Evolutionary conservation across 30 jellyfish, hydroid and myxozoan species (phyloP).

Genomic region (Turritopsis dohrnii): DNA sequence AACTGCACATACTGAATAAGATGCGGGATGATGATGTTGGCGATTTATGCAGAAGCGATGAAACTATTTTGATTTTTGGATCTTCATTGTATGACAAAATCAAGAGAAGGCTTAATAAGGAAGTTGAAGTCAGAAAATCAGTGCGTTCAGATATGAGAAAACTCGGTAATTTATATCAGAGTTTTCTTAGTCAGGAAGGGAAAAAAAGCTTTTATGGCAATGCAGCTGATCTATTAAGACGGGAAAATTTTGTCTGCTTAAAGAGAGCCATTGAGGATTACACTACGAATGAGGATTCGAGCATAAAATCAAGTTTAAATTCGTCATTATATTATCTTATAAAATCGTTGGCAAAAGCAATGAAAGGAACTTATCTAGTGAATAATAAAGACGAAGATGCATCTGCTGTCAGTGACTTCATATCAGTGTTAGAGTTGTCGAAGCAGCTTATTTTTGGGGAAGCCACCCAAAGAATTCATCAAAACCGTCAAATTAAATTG

Average conservation of each 20-base stretch:
- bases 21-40: background rate
- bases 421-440: background rate
- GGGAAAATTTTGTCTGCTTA: background rate
- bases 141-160: background rate
- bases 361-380: background rate
- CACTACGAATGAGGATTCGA: background rate
- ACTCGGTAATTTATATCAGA: background rate
- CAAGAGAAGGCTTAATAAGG: background rate
- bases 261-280: background rate
- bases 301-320: background rate
- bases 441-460: background rate
- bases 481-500: background rate
- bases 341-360: background rate
- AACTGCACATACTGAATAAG: background rate
- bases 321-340: too few relatives aligned
- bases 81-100: background rate
- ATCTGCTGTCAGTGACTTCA: background rate
- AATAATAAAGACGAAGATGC: background rate
- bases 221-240: background rate
- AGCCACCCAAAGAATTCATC: background rate
- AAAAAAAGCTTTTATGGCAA: background rate
- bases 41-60: background rate
- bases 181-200: background rate
- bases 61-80: background rate
- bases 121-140: background rate